These are phyloP conservation scores for Nipponia nippon DNA, from an alignment of 2,113 vertebrate species.

Conservation along the genomic window DNA sequence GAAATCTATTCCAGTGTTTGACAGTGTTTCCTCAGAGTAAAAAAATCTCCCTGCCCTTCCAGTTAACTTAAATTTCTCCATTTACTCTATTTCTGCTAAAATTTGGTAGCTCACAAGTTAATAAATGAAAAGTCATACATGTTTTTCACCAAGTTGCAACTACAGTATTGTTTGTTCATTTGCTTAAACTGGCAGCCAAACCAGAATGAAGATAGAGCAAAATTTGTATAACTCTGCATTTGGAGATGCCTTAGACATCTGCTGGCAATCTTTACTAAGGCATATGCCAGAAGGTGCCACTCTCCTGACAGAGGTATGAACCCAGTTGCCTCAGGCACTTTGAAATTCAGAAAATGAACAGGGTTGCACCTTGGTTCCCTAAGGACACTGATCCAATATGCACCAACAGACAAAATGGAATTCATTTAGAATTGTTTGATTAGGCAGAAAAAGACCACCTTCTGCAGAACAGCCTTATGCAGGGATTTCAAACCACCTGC, in stretches of 20 bases:
- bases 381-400: neutral
- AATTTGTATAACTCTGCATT: neutral
- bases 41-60: rapidly evolving
- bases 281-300: neutral
- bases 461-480: neutral
- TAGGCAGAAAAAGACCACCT: neutral
- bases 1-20: neutral
- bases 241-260: neutral
- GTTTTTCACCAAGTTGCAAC: neutral
- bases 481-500: neutral
- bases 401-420: neutral
- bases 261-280: neutral
- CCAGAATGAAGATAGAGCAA: neutral
- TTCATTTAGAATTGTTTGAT: neutral
- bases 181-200: neutral
- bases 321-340: neutral
- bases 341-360: neutral
- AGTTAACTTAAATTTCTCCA: neutral
- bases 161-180: neutral
- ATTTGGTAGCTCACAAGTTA: neutral
- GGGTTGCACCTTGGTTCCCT: neutral
- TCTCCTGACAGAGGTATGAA: neutral
- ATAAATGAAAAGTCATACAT: neutral
- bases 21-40: neutral
- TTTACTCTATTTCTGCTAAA: neutral